These are phyloP conservation scores for Liolophura sinensis DNA, from an alignment of 1,140 invertebrate genomes.

Conservation along the genomic window DNA sequence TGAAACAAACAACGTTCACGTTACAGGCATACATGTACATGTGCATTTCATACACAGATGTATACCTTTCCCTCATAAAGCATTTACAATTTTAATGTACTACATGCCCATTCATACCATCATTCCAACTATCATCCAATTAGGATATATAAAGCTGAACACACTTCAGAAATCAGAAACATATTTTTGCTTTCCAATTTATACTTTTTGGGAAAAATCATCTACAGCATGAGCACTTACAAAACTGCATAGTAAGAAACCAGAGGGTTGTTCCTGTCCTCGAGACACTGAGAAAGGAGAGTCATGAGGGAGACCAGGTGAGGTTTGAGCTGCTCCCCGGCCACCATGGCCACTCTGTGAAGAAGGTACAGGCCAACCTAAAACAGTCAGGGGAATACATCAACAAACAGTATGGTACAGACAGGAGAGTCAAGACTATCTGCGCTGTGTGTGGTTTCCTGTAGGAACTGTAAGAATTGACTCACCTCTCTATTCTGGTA, in stretches of 20 bases:
- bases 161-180: neutral
- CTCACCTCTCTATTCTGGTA: too few relatives aligned
- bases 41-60: neutral
- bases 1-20: constrained; percentile 22
- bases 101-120: too few relatives aligned
- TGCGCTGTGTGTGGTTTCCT: too few relatives aligned
- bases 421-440: constrained; percentile 61
- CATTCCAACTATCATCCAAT: too few relatives aligned
- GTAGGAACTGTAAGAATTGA: too few relatives aligned
- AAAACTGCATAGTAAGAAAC: constrained; percentile 67
- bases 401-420: neutral
- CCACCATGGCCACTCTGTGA: constrained; percentile 67
- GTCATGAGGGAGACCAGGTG: constrained; percentile 63
- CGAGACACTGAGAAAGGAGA: constrained; percentile 64
- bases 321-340: constrained; percentile 64
- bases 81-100: too few relatives aligned
- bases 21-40: neutral
- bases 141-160: neutral
- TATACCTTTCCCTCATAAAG: too few relatives aligned
- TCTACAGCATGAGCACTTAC: constrained; percentile 24
- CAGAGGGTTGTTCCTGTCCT: constrained; percentile 61
- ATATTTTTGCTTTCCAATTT: too few relatives aligned
- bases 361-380: constrained; percentile 71
- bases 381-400: constrained; percentile 6
- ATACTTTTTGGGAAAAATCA: too few relatives aligned